Conservation (phyloP, 2,888 invertebrate species). For the Idaea dimidiata region DNA sequence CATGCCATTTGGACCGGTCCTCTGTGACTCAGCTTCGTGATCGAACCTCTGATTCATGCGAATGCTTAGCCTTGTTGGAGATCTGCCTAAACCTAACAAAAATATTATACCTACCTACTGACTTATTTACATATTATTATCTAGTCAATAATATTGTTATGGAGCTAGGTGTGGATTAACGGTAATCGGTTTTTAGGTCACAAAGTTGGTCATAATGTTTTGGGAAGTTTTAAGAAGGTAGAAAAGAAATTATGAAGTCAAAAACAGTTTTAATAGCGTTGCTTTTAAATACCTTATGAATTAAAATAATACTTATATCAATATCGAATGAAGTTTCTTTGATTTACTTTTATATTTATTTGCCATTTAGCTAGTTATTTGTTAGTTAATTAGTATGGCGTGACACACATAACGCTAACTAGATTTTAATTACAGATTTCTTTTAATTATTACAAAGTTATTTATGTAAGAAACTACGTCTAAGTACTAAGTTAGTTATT, state of each 20-base stretch:
- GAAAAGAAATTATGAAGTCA: neutral
- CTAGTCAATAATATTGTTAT: neutral
- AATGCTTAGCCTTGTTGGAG: neutral
- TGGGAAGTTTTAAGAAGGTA: neutral
- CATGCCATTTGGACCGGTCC: constrained; percentile 21
- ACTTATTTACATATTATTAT: neutral
- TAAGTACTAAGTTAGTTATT: neutral
- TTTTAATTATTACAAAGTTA: neutral
- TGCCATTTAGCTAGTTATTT: too few species aligned
- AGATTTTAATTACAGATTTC: too few species aligned
- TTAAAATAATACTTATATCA: too few species aligned
- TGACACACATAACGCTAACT: too few species aligned
- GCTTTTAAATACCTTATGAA: too few species aligned
- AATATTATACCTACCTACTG: neutral
- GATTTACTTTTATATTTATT: too few species aligned
- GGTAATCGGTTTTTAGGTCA: neutral
- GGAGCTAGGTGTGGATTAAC: neutral
- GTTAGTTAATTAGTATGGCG: too few species aligned
- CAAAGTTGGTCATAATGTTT: neutral
- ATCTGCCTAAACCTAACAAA: neutral
- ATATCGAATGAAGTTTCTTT: too few species aligned
- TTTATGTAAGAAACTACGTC: neutral
- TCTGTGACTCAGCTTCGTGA: constrained; percentile 22
- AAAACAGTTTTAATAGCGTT: too few species aligned
- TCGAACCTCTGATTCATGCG: constrained; percentile 22